A percentile compares a stretch with the other conserved stretches of the same genome.
Conservation (phyloP, 2,797 vertebrate species). For the Lycodopsis pacificus region DNA sequence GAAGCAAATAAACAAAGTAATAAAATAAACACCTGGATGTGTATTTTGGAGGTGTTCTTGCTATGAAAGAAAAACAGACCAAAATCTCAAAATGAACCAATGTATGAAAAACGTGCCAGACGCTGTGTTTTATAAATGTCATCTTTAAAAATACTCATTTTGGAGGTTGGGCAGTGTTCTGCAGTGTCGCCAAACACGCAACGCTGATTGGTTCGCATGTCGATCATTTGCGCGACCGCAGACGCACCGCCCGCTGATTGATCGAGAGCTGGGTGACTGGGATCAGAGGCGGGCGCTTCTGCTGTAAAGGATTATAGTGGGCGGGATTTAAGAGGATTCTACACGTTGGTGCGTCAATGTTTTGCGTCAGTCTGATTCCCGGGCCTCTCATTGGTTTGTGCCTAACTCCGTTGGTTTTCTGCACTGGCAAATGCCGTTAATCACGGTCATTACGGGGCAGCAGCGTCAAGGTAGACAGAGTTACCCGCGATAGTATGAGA, state of each 20-base stretch:
- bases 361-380: slow-evolving; percentile 20
- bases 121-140: neutral
- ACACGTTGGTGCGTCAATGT: slow-evolving; percentile 45
- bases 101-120: no score
- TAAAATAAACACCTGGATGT: neutral
- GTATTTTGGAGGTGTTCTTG: neutral
- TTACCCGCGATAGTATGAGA: neutral
- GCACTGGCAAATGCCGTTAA: slow-evolving; percentile 47
- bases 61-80: no score
- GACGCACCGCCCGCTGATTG: slow-evolving; percentile 73
- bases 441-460: slow-evolving; percentile 41
- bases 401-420: slow-evolving; percentile 6
- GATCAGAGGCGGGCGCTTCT: neutral
- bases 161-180: slow-evolving; percentile 37
- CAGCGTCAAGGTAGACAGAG: neutral
- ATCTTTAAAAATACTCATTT: neutral
- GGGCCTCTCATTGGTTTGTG: slow-evolving; percentile 58
- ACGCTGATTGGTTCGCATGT: slow-evolving; percentile 40
- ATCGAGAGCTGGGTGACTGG: neutral
- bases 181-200: neutral
- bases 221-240: slow-evolving; percentile 28
- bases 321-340: slow-evolving; percentile 32
- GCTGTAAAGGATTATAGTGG: slow-evolving; percentile 19
- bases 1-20: neutral
- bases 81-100: neutral